Base-by-base conservation (phyloP, 2,888 invertebrate species). In the Ceramica pisi region DNA sequence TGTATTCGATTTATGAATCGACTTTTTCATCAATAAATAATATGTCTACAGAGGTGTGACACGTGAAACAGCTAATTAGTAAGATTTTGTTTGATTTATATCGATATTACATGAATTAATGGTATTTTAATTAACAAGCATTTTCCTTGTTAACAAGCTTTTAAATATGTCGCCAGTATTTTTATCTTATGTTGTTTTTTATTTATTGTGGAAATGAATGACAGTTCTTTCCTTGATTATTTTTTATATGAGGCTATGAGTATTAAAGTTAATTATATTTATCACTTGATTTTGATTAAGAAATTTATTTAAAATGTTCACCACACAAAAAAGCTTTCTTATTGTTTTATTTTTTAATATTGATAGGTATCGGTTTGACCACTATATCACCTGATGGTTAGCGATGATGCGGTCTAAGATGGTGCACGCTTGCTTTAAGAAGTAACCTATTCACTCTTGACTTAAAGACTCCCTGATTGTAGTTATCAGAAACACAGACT, bases 31-130 rank as follows among this genome's bases (percentile, higher is more conserved):
- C n/a, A 48, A 60, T 51, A 46, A 67, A 67, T 72, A 85, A 74
- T 60, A 66, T 41, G 67, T 80, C 67, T 66, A 59, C 67, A 51
- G 50, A 50, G 19, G 46, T 76, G 72, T 59, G 57, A 60, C 31
- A 69, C 64, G 57, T 57, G 21, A 67, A 72, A 69, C 46, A 44
- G 41, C 67, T 73, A 81, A 83, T 85, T 81, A 75, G 81, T 70
- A 55, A 62, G n/a, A 38, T 80, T 72, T 10, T 41, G 14, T 69
- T 71, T 70, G 64, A 80, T 84, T 80, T 69, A 71, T 78, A 46
- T 46, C 5, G 23, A 56, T 60, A 57, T 31, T 53, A 60, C 9
- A 41, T 26, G 35, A 69, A 71, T 67, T 65, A 59, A 80, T 80
- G 53, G 35, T 61, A 67, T 75, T 75, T 75, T 59, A 63, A 79